These are phyloP conservation scores for Nycticebus coucang DNA, from an alignment of 2,113 vertebrate genomes.

Conservation along the genomic window DNA sequence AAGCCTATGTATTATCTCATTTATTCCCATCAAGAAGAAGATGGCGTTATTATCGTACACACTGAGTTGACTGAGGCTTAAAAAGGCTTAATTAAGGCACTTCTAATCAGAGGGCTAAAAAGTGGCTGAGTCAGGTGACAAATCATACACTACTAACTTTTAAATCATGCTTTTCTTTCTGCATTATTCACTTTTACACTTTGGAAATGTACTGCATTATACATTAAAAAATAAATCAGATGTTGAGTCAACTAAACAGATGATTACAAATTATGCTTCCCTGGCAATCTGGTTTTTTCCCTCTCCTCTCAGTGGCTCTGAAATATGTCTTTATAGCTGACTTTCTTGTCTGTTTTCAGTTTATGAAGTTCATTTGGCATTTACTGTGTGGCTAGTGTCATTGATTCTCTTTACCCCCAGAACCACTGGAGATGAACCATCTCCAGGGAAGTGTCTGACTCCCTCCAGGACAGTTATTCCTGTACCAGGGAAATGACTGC, in stretches of 20 bases:
- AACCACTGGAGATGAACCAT: not conserved
- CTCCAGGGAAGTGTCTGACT: not conserved
- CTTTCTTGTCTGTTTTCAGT: constrained; percentile 8
- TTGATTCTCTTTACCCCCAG: not conserved
- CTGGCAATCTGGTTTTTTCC: not conserved
- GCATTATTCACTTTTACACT: not conserved
- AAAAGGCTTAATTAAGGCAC: not conserved
- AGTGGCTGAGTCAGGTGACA: not conserved
- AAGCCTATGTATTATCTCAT: not conserved
- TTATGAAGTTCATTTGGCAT: constrained; percentile 11
- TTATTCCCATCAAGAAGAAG: not conserved
- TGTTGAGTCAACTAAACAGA: not conserved
- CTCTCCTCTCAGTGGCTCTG: not conserved
- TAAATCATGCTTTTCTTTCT: not conserved
- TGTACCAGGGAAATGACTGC: not conserved
- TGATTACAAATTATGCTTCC: not conserved
- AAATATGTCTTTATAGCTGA: not conserved
- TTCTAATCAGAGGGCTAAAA: not conserved
- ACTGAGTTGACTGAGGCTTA: not conserved
- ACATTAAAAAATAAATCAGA: not conserved
- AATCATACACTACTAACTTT: not conserved
- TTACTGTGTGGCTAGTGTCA: not conserved
- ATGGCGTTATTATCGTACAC: not conserved
- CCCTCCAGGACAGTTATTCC: not conserved
- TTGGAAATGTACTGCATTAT: not conserved